Evolutionary conservation across 2,888 invertebrate species (phyloP).

Genomic region (Ellobium chinense): DNA sequence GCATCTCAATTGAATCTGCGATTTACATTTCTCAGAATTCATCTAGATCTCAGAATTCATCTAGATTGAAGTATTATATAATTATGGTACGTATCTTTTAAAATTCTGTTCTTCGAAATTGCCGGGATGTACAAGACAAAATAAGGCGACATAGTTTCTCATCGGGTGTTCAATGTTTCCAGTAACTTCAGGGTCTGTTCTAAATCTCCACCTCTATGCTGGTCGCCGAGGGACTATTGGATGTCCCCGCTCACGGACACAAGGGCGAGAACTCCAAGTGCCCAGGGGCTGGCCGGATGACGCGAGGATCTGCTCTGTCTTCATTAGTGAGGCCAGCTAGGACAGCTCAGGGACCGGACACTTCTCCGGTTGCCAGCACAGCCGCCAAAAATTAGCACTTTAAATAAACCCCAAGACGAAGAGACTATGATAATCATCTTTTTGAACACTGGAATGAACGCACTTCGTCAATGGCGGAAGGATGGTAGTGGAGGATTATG

Average conservation of each 20-base stretch:
- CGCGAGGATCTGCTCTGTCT: not conserved
- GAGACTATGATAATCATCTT: not conserved
- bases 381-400: not conserved
- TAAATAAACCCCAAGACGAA: not conserved
- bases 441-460: not conserved
- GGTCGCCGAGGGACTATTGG: not conserved
- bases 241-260: not conserved
- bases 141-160: no score
- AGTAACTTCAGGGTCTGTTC: not conserved
- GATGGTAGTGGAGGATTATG: no score
- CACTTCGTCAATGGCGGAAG: no score
- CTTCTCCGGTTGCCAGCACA: not conserved
- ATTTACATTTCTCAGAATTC: no score
- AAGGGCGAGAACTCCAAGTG: not conserved
- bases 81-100: no score
- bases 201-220: not conserved
- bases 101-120: no score
- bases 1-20: no score
- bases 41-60: no score
- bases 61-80: no score
- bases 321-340: not conserved
- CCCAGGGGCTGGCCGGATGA: not conserved
- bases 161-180: no score
- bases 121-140: no score
- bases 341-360: not conserved